Base-by-base conservation (phyloP, 37 sponge, comb jelly and placozoan species). In the Oopsacas minuta region DNA sequence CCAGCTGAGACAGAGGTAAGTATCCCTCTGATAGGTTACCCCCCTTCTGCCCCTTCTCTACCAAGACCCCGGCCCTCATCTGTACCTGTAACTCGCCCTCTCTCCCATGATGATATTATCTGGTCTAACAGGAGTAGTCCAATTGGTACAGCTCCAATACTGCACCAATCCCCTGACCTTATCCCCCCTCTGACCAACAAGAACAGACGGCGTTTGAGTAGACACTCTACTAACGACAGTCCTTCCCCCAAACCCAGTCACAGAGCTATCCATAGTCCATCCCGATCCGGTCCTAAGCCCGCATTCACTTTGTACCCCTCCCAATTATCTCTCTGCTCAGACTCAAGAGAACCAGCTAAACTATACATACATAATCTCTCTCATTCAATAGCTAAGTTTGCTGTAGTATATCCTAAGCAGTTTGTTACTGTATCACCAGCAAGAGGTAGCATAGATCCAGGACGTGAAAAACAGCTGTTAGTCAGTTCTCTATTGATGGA, bases 381-480 rank as follows among this genome's bases (percentile, higher is more conserved):
- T 12, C 75, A 61, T 5, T 25, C 75, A 25, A n/a, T 12, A 3
- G 75, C 75, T 61, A 61, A 61, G 30, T 61, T 61, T 34, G 75
- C 75, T 61, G 75, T 61, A 5, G 17, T 61, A 5, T 61, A 32
- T 12, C 75, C 75, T 10, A 61, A 61, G 75, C 75, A 61, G 20
- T 61, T 61, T n/a, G 75, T 61, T 10, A n/a, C 75, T 3, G 75
- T 61, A 34, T 61, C 75, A 25, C 75, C 75, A 5, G 7, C 75
- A 5, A 3, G 75, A 3, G 75, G 75, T 5, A 61, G 75, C 28
- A 34, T 61, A 12, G 75, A 61, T 34, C 75, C 75, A 25, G 75
- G 75, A 61, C 75, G 28, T 25, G 75, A 61, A 34, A 61, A n/a
- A 61, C 75, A 61, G 30, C 75, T 61, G 75, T 61, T 61, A n/a